Evolutionary conservation across 2,797 vertebrate genomes (phyloP), one percentile per base, ranked within the genome.

Genomic region (Coreius guichenoti): DNA sequence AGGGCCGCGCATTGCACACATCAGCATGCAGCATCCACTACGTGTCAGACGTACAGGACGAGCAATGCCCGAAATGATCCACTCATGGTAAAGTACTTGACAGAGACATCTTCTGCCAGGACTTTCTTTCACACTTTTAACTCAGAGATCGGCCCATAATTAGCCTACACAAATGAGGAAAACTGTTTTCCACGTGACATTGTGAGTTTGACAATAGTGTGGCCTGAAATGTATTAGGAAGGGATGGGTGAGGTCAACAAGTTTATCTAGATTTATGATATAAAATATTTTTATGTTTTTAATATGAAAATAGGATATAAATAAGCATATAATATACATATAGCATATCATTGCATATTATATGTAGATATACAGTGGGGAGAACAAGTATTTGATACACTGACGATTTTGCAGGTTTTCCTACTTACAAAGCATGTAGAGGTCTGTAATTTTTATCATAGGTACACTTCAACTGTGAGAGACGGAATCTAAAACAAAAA

Each of bases 11-110:
- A 75, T 72, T 7, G 69, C 85, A 68, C 61, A 61, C 84, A 83
- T 86, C 82, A 86, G 87, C 81, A 87, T 86, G 80, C 78, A 78
- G 45, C 69, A 47, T 80, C 79, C 82, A 33, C 3, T 26, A n/a
- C 16, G 69, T 70, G 69, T 86, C 86, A 77, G n/a, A 77, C 29
- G 73, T 63, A 39, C 26, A 26, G 75, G 85, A 75, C 51, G 23
- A 56, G 63, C 68, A 67, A 58, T 67, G 74, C 73, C 84, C 84
- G 8, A 45, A 81, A 80, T 82, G 72, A 82, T 82, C 58, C 65
- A 16, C 33, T 49, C 13, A 51, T 81, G 31, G 33, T 73, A 54
- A 7, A 39, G 74, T 23, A 39, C 45, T 74, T 79, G 85, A 85
- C 29, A 7, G 79, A 80, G 74, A 75, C 76, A 82, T 23, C 26